Conservation (phyloP, 2,888 invertebrate genomes). For the Hydrotaea diabolus region DNA sequence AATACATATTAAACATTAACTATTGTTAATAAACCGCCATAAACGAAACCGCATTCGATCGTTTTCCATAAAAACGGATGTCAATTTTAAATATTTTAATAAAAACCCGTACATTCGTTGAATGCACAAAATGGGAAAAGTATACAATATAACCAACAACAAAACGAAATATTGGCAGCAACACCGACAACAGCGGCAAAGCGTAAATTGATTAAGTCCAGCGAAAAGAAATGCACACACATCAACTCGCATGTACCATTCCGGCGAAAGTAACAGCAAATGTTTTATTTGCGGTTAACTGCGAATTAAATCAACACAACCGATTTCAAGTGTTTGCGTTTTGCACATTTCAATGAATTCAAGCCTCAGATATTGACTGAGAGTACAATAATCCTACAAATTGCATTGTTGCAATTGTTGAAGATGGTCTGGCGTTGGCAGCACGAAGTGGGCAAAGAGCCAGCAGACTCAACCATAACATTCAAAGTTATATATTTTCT, state of each 20-base stretch:
- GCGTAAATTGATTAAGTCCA: background rate
- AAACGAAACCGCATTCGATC: constrained; percentile 19
- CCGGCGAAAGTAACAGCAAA: background rate
- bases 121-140: background rate
- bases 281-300: background rate
- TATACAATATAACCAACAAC: background rate
- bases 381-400: too few species aligned
- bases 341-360: background rate
- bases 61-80: constrained; percentile 16
- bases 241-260: background rate
- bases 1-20: constrained; percentile 26
- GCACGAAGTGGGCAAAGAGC: too few species aligned
- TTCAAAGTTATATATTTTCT: too few species aligned
- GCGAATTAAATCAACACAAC: constrained; percentile 6
- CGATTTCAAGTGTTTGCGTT: background rate
- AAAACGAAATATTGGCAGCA: background rate
- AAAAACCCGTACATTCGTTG: background rate
- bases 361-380: background rate
- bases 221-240: background rate
- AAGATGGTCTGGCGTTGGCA: too few species aligned
- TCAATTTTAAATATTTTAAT: constrained; percentile 26
- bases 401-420: too few species aligned
- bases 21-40: constrained; percentile 16
- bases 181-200: background rate
- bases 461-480: too few species aligned